These are phyloP conservation scores for Epicauta chinensis DNA, from an alignment of 1,140 invertebrate genomes.

Conservation along the genomic window DNA sequence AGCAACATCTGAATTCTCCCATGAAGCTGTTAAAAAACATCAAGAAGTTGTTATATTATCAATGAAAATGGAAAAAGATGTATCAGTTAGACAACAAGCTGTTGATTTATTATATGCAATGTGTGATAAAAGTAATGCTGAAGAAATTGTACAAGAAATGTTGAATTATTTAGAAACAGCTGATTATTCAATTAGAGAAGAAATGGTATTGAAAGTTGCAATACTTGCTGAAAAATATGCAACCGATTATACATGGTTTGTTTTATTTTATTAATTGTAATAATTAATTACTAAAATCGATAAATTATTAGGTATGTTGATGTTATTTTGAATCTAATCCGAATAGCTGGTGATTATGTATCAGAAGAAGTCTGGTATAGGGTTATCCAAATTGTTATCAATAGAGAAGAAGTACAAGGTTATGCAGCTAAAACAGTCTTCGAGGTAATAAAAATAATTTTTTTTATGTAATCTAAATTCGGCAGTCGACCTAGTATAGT, in stretches of 20 bases:
- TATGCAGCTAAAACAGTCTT: slow-evolving; percentile 99
- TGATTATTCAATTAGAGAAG: slow-evolving; percentile 99
- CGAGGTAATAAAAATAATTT: slow-evolving; percentile 58
- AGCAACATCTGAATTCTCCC: slow-evolving; percentile 98
- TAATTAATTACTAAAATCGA: slow-evolving; percentile 5
- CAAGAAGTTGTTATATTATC: slow-evolving; percentile 99
- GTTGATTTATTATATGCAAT: slow-evolving; percentile 99
- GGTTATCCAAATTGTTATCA: slow-evolving; percentile 99
- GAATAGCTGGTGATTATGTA: slow-evolving; percentile 99
- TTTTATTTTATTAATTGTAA: slow-evolving; percentile 6
- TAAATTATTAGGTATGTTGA: slow-evolving; percentile 76
- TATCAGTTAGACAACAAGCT: slow-evolving; percentile 96
- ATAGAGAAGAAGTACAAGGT: slow-evolving; percentile 97
- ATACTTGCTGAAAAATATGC: slow-evolving; percentile 99
- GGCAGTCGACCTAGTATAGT: no score
- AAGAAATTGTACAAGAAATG: slow-evolving; percentile 99
- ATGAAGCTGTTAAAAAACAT: slow-evolving; percentile 99
- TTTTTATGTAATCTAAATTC: no score
- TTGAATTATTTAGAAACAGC: slow-evolving; percentile 97
- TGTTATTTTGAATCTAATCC: slow-evolving; percentile 97
- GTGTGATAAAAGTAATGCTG: slow-evolving; percentile 99
- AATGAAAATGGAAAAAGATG: slow-evolving; percentile 99
- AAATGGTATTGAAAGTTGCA: slow-evolving; percentile 99
- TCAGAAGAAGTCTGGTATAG: slow-evolving; percentile 98
- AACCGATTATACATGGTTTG: slow-evolving; percentile 96